Base-by-base conservation (phyloP, 37 sponge, comb jelly and placozoan genomes). In the Petrosia ficiformis region DNA sequence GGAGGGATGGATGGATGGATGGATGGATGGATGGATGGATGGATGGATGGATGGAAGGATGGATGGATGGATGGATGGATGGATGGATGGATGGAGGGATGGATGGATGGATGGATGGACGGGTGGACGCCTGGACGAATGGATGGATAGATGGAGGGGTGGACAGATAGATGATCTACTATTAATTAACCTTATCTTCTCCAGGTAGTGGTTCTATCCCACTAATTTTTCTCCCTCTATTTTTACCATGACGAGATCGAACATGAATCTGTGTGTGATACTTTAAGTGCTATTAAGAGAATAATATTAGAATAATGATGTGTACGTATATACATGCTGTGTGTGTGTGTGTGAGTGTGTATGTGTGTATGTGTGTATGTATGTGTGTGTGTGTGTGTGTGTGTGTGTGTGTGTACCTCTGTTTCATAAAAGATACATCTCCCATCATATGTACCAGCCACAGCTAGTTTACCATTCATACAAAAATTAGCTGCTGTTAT, bases 201-300 rank as follows among this genome's bases (percentile, higher is more conserved):
- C 91, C 92, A 28, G 94, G 97, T 10, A 94, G 79, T 34, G 97
- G 97, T 52, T 85, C 90, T 25, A 96, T 72, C 4, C 97, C 97
- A 70, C 92, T 90, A 59, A 96, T 93, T 52, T 96, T 96, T 0
- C 95, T 80, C 5, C 97, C 97, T 52, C 84, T 86, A 39, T 96
- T 96, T 71, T 87, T 90, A 25, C 94, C 94, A 68, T 89, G 91
- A n/a, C 85, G 74, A 35, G 97, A 96, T 25, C 86, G 44, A 0
- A 92, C 97, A 64, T 94, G 94, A 28, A 96, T 96, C 67, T 96
- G 97, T 1, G 97, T 96, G 86, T 96, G 97, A 67, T 96, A 96
- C 84, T 93, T 96, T 34, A 96, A 74, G 57, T 96, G 94, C 87
- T 92, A 68, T n/a, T 73, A 44, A 64, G 72, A 26, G 24, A 44